These are phyloP conservation scores for Campylomormyrus tamandua DNA, from an alignment of 2,113 vertebrate genomes.

Conservation along the genomic window DNA sequence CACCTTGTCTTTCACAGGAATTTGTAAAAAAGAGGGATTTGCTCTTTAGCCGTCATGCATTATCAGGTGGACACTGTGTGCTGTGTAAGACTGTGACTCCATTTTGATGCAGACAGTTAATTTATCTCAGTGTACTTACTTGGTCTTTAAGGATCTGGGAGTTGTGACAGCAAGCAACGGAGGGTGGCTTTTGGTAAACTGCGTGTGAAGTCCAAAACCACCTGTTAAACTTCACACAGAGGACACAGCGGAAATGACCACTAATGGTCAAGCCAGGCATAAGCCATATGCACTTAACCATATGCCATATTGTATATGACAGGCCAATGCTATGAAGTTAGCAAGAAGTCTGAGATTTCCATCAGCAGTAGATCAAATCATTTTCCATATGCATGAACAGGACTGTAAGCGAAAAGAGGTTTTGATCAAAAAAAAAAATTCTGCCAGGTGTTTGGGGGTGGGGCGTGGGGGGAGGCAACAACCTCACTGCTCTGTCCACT, in stretches of 20 bases:
- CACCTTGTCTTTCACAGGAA: conserved; percentile 57
- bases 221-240: not conserved
- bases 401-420: not conserved
- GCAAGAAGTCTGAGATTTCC: not conserved
- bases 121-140: not conserved
- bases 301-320: not conserved
- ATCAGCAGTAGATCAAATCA: not conserved
- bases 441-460: not conserved
- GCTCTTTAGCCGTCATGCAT: not conserved
- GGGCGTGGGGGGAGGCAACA: not conserved
- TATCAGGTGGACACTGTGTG: not conserved
- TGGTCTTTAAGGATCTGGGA: not conserved
- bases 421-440: not conserved
- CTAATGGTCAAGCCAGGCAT: not conserved
- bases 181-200: not conserved
- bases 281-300: not conserved
- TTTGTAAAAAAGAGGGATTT: conserved; percentile 16
- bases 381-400: not conserved
- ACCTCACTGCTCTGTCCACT: not conserved
- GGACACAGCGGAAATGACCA: not conserved
- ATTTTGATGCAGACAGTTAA: not conserved
- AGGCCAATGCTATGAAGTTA: not conserved
- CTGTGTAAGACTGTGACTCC: not conserved
- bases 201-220: not conserved
- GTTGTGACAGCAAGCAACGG: not conserved